Evolutionary conservation across 1,140 invertebrate genomes (phyloP).

Genomic region (Polypedilum pembai): DNA sequence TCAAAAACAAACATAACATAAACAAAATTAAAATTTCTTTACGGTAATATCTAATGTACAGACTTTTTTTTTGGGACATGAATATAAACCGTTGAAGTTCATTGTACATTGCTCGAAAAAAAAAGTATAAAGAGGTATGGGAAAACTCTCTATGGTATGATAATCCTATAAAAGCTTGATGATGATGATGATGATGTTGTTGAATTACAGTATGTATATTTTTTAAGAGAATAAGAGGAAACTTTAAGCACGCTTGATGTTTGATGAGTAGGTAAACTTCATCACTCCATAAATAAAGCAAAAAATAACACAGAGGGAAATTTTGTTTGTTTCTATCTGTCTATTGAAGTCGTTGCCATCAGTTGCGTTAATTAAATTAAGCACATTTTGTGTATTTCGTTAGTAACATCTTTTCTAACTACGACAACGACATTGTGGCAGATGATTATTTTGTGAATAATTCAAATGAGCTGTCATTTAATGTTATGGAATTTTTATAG

Average conservation of each 20-base stretch:
- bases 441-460: too few relatives aligned
- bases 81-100: neutral
- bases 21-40: constrained; percentile 7
- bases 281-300: neutral
- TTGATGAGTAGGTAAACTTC: neutral
- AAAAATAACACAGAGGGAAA: neutral
- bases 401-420: too few relatives aligned
- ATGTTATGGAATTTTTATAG: too few relatives aligned
- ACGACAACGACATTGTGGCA: too few relatives aligned
- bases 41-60: neutral
- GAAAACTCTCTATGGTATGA: neutral
- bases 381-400: neutral
- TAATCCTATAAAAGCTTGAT: neutral
- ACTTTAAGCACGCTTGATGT: constrained; percentile 2
- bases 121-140: too few relatives aligned
- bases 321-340: neutral
- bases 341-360: neutral
- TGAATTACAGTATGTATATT: neutral
- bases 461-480: too few relatives aligned
- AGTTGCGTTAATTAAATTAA: constrained; percentile 14
- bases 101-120: neutral
- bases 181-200: neutral
- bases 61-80: neutral
- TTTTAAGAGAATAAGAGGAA: neutral
- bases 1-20: neutral